Percentiles rank a stretch among this genome's conserved stretches.
Evolutionary conservation across 2,888 invertebrate species (phyloP).

Genomic region (Teleiodes luculella): DNA sequence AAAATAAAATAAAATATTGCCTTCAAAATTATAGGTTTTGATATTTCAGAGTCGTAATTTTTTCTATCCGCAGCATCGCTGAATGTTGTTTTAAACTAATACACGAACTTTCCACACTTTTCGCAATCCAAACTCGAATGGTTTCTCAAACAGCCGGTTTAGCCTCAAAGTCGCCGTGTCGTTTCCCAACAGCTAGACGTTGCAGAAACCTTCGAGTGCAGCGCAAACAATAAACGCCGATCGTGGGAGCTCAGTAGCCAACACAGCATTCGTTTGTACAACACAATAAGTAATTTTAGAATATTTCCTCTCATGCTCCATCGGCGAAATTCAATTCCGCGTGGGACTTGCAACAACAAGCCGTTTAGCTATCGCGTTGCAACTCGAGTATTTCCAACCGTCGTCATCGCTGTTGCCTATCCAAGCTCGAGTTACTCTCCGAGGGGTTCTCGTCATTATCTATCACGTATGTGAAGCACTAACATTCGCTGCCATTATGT

Average conservation of each 20-base stretch:
- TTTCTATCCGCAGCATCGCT: conserved; percentile 20
- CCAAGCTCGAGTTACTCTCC: neutral
- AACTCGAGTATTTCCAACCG: conserved; percentile 25
- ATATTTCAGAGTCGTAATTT: neutral
- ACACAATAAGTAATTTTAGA: conserved; percentile 56
- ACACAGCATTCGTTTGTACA: conserved; percentile 45
- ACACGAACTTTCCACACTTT: conserved; percentile 64
- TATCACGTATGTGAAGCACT: conserved; percentile 22
- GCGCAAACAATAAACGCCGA: conserved; percentile 65
- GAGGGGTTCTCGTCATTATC: conserved; percentile 9
- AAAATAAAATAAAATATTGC: too few species aligned
- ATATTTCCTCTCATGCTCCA: conserved; percentile 58
- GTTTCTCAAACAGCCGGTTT: conserved; percentile 70
- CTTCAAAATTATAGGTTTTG: too few species aligned
- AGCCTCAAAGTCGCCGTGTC: conserved; percentile 51
- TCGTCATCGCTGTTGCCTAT: neutral
- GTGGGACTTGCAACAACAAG: conserved; percentile 35
- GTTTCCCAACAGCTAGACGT: conserved; percentile 66
- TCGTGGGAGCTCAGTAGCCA: conserved; percentile 63
- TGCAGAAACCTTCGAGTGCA: conserved; percentile 73
- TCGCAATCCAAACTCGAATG: conserved; percentile 66
- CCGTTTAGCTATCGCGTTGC: conserved; percentile 37
- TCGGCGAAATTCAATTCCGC: conserved; percentile 55
- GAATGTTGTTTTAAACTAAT: conserved; percentile 38
- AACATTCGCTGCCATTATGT: conserved; percentile 29